Evolutionary conservation across 2,888 invertebrate genomes (phyloP), one percentile per base, ranked within the genome.

Genomic region (Orthonychiurus folsomi): DNA sequence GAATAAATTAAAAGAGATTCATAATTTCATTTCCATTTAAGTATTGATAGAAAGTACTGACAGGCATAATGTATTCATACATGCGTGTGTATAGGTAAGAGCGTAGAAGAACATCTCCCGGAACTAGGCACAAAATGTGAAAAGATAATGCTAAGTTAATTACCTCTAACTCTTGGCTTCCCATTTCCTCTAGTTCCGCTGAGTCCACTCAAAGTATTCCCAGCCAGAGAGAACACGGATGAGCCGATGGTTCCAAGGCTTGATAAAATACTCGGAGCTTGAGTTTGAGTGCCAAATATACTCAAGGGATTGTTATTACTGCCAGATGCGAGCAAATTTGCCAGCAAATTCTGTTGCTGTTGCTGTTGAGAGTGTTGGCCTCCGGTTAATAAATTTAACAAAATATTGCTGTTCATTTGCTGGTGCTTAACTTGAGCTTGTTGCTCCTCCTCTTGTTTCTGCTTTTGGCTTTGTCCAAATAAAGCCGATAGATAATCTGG

Each of bases 161-260:
- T 65, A 72, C 72, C 72, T 65, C 72, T 63, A 21, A 73, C 71
- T 63, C 70, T 54, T 15, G 72, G 70, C 55, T 67, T 68, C 37
- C 71, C 71, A 57, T 69, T 66, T 15, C 56, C 58, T 37, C 60
- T 63, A 59, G 58, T 66, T 15, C 67, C 70, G 55, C 66, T 62
- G 27, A 67, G 61, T n/a, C 68, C 70, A 52, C 64, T 62, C 28
- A 72, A 61, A 15, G 67, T 59, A 50, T 61, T 63, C n/a, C 69
- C 66, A 15, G 68, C 63, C 2, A 67, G 63, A 15, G 66, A 63
- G 20, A 66, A 59, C 1, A 70, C 20, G 5, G 68, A 63, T 2
- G 69, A 62, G n/a, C 69, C 72, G 1, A 73, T 50, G 23, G 58
- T 63, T 12, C 65, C 69, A n/a, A 72, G 56, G 9, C 67, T 67